Percentiles rank a stretch among this genome's conserved stretches.
Evolutionary conservation across 2,797 vertebrate genomes (phyloP).

Genomic region (Pygocentrus nattereri): DNA sequence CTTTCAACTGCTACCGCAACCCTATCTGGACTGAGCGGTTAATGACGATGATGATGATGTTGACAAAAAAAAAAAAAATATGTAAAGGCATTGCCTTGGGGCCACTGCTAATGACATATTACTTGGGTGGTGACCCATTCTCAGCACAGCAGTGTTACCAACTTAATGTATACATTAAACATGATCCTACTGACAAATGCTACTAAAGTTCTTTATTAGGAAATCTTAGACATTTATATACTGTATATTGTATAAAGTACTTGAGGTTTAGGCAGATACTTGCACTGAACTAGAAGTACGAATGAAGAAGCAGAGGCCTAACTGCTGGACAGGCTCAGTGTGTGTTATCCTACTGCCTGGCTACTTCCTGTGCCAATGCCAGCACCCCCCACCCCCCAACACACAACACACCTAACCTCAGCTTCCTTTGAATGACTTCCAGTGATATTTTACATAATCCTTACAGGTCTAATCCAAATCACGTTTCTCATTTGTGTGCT

Average conservation of each 20-base stretch:
- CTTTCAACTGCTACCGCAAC: too few species aligned
- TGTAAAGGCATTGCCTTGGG: too few species aligned
- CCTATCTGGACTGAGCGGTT: too few species aligned
- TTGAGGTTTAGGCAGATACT: not conserved
- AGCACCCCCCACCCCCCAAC: not conserved
- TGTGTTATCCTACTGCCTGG: not conserved
- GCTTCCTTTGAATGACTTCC: slow-evolving; percentile 52
- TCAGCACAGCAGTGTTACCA: too few species aligned
- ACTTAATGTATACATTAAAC: too few species aligned
- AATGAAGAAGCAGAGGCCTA: not conserved
- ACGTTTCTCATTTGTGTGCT: slow-evolving; percentile 62
- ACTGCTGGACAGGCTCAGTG: not conserved
- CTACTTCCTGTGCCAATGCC: slow-evolving; percentile 5
- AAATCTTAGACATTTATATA: too few species aligned
- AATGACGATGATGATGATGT: too few species aligned
- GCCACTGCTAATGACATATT: too few species aligned
- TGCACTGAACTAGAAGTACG: not conserved
- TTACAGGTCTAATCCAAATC: slow-evolving; percentile 61
- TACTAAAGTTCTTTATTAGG: too few species aligned
- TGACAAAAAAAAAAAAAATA: too few species aligned
- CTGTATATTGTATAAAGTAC: not conserved
- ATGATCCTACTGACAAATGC: too few species aligned
- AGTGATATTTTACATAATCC: slow-evolving; percentile 62
- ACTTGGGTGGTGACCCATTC: too few species aligned
- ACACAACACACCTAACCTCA: slow-evolving; percentile 4